Evolutionary conservation across 2,797 vertebrate species (phyloP).

Genomic region (Clarias platycephalus): DNA sequence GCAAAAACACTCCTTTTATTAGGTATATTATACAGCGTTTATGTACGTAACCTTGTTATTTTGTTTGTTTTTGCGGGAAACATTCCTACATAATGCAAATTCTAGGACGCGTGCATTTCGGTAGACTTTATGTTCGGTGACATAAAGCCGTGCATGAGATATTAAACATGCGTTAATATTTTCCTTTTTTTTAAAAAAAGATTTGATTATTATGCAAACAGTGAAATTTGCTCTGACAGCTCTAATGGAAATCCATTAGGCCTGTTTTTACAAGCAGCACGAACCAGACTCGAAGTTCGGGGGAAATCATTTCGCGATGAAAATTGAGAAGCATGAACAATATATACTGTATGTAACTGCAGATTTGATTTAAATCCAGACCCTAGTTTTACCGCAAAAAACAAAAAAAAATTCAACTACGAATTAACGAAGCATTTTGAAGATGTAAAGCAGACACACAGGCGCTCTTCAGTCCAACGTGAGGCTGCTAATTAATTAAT

Average conservation of each 20-base stretch:
- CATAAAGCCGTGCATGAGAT: background rate
- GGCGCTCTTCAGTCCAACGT: background rate
- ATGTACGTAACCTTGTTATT: background rate
- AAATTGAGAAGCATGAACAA: background rate
- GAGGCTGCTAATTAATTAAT: conserved; percentile 3
- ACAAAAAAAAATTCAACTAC: background rate
- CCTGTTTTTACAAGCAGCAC: background rate
- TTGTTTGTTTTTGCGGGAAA: background rate
- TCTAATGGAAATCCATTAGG: background rate
- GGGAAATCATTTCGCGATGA: background rate
- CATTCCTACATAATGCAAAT: background rate
- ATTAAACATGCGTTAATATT: conserved; percentile 1
- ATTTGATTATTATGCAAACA: background rate
- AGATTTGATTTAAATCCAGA: background rate
- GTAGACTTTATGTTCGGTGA: background rate
- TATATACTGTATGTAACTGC: background rate
- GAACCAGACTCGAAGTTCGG: no score
- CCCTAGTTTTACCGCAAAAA: background rate
- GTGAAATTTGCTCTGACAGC: background rate
- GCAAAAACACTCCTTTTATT: background rate
- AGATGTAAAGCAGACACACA: background rate
- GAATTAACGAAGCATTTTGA: background rate
- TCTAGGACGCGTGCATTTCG: background rate
- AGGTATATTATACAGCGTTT: background rate
- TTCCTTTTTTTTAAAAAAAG: background rate